Evolutionary conservation across 2,888 invertebrate species (phyloP).

Genomic region (Margaritifera margaritifera): DNA sequence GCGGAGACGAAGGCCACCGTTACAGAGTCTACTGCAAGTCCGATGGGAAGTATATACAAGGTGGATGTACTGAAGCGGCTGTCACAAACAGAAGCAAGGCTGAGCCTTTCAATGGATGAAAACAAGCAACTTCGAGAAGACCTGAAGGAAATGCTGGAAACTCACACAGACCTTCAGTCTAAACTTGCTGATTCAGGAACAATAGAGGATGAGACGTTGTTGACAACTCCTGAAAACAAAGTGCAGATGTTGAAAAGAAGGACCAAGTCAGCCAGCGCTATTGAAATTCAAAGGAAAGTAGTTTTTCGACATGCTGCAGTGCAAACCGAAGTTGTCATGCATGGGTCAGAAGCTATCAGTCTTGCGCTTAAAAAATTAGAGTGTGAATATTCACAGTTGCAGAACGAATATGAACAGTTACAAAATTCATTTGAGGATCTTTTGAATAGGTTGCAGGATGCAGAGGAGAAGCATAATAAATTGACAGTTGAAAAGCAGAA

Average conservation of each 20-base stretch:
- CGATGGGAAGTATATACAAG: too few relatives aligned
- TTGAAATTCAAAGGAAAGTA: too few relatives aligned
- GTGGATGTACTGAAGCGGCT: conserved; percentile 7
- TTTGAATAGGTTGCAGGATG: conserved; percentile 3
- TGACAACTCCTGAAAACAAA: too few relatives aligned
- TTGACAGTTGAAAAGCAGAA: neutral
- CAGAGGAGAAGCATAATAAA: neutral
- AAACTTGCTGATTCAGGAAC: conserved; percentile 6
- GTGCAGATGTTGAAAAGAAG: too few relatives aligned
- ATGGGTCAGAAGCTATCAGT: too few relatives aligned
- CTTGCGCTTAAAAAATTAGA: neutral
- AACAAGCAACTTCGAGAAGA: conserved; percentile 34
- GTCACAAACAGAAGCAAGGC: conserved; percentile 27
- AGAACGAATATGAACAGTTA: conserved; percentile 2
- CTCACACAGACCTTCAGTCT: conserved; percentile 35
- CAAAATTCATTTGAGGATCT: conserved; percentile 2
- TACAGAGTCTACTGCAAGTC: too few relatives aligned
- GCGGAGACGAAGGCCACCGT: conserved; percentile 9
- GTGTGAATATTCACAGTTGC: neutral
- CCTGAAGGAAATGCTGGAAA: conserved; percentile 34
- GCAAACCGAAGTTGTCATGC: too few relatives aligned
- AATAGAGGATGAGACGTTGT: too few relatives aligned
- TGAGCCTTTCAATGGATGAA: conserved; percentile 35
- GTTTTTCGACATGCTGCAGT: too few relatives aligned
- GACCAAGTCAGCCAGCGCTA: too few relatives aligned